These are phyloP conservation scores for Apocheima hispidaria DNA, from an alignment of 2,888 invertebrate genomes.

Conservation along the genomic window DNA sequence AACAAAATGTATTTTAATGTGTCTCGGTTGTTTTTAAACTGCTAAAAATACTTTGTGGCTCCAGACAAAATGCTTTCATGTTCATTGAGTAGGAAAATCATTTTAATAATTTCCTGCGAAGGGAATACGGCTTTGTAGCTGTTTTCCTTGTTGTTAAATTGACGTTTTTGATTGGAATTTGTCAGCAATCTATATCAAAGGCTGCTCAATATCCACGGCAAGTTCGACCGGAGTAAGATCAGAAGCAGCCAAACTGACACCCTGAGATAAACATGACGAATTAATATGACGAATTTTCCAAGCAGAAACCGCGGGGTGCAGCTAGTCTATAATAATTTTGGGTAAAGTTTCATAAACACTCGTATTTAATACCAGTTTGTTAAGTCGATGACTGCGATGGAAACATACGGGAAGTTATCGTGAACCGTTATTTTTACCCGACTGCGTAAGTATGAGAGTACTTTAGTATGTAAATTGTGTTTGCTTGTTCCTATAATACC, in stretches of 20 bases:
- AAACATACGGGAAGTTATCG: constrained; percentile 7
- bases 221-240: neutral
- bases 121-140: constrained; percentile 17
- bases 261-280: neutral
- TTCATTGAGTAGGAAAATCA: constrained; percentile 30
- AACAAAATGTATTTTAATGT: constrained; percentile 18
- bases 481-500: too few relatives aligned
- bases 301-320: neutral
- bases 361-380: constrained; percentile 46
- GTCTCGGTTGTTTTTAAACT: neutral
- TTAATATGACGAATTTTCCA: too few relatives aligned
- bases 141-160: constrained; percentile 30
- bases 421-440: neutral
- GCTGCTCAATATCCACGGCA: constrained; percentile 32
- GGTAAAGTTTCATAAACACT: constrained; percentile 50
- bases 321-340: constrained; percentile 28
- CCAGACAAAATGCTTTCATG: constrained; percentile 22
- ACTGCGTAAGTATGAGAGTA: neutral
- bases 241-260: neutral
- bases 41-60: constrained; percentile 13
- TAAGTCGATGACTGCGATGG: constrained; percentile 30
- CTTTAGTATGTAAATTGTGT: too few relatives aligned
- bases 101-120: constrained; percentile 32
- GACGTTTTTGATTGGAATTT: constrained; percentile 39
- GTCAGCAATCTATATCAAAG: constrained; percentile 27